phyloP scores from a whole-genome alignment of 2,113 vertebrate genomes.

The Phylloscopus trochiloides region DNA sequence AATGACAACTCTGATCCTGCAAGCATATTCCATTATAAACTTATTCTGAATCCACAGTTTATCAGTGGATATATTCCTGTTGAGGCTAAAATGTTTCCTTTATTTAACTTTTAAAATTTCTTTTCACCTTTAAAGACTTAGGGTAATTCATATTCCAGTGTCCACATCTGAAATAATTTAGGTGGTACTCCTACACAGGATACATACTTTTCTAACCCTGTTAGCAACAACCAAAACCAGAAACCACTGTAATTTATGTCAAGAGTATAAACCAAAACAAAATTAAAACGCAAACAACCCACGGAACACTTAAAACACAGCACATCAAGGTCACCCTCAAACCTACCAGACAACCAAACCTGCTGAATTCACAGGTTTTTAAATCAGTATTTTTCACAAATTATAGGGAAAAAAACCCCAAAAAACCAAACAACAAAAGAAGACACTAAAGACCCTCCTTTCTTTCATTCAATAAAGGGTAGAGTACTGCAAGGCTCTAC shows the following conservation, averaged over 20 bases:
- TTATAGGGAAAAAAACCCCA: no score
- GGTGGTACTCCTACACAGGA: background rate
- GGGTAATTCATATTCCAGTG: background rate
- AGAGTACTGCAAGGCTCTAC: background rate
- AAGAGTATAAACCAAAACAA: background rate
- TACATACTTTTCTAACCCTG: background rate
- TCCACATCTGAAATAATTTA: background rate
- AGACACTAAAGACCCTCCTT: background rate
- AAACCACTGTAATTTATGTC: background rate
- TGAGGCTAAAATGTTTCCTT: background rate
- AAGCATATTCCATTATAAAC: background rate
- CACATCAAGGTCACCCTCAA: background rate
- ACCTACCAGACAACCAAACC: background rate
- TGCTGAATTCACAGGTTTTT: background rate
- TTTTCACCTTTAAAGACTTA: background rate
- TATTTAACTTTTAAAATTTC: background rate
- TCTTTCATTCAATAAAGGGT: background rate
- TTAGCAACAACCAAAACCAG: background rate
- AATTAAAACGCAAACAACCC: fast-evolving
- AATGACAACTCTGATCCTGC: background rate
- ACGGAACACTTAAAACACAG: background rate
- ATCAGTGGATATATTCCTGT: background rate
- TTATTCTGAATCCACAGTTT: background rate
- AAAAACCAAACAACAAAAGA: background rate
- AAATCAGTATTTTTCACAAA: background rate